Conservation (phyloP, 2,113 vertebrate species). For the Pteruthius melanotis region DNA sequence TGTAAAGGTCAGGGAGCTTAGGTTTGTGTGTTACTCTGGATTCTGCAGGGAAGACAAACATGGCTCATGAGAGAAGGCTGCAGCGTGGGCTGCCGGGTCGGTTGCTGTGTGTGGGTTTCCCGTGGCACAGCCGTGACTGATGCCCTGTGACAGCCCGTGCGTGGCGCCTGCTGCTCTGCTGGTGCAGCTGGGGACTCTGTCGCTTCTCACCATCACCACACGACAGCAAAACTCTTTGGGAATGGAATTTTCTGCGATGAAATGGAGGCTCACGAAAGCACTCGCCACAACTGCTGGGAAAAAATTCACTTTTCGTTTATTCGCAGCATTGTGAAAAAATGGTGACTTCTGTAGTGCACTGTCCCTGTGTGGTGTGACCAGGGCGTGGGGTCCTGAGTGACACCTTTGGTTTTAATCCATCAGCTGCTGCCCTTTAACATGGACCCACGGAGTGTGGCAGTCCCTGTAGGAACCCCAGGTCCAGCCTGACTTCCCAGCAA, state of each 20-base stretch:
- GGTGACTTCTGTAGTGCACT: neutral
- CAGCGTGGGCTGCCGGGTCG: neutral
- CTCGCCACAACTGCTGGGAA: neutral
- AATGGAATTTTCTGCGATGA: neutral
- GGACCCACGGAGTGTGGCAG: neutral
- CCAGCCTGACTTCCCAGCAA: neutral
- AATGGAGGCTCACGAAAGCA: neutral
- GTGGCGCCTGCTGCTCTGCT: neutral
- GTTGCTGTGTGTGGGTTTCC: neutral
- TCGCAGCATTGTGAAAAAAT: neutral
- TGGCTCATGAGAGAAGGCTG: neutral
- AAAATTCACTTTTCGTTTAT: neutral
- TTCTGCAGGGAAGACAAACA: neutral
- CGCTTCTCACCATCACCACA: neutral
- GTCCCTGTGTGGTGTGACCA: neutral
- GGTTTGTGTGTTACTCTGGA: neutral
- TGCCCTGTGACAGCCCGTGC: slow-evolving; percentile 42
- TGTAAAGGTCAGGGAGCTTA: neutral
- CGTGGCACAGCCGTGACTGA: neutral
- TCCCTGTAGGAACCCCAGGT: neutral
- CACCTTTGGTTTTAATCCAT: neutral
- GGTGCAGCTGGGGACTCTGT: neutral
- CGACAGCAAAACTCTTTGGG: neutral
- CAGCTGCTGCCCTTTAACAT: neutral
- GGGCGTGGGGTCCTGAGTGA: neutral